Evolutionary conservation across 2,888 invertebrate species (phyloP), one percentile per base, ranked within the genome.

Genomic region (Pardosa pseudoannulata): DNA sequence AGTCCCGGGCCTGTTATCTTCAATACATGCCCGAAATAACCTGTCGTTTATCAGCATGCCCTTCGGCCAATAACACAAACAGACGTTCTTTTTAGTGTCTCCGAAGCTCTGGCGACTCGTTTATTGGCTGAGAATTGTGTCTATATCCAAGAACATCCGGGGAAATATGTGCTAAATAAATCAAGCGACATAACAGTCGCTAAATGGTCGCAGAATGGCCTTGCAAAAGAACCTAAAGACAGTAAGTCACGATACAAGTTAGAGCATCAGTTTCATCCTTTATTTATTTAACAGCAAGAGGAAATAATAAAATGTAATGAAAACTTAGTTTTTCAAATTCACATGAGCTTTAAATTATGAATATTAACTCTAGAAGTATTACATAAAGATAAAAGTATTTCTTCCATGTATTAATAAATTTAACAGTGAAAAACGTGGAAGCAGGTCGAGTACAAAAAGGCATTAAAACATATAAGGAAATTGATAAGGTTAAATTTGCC

Each of bases 41-140:
- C 7, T 56, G 16, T 56, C 56, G 23, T 56, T 56, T 56, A 56
- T 56, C 56, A 56, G 56, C 56, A 6, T 56, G 56, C 56, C 56
- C 56, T 56, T 56, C 56, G 56, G 56, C 56, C 23, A 56, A 56
- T 56, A 56, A 56, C 56, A 23, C 56, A 23, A 23, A 56, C 56
- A 56, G 23, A 23, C 23, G n/a, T 46, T 46, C 56, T 23, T 56
- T 56, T 56, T 56, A 56, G 56, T 56, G 56, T 56, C 56, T 23
- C 23, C 16, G 23, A 19, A 5, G 16, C 56, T 16, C 9, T 6
- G 46, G 16, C 46, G 46, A 46, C n/a, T 56, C 56, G 19, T 56
- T 56, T 56, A 56, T 56, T 56, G 56, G 56, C 23, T 16, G 56
- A 56, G 23, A 56, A 56, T 56, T 56, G 56, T 56, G 56, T 56